phyloP scores from a whole-genome alignment of 2,113 vertebrate species.

The Meriones unguiculatus region DNA sequence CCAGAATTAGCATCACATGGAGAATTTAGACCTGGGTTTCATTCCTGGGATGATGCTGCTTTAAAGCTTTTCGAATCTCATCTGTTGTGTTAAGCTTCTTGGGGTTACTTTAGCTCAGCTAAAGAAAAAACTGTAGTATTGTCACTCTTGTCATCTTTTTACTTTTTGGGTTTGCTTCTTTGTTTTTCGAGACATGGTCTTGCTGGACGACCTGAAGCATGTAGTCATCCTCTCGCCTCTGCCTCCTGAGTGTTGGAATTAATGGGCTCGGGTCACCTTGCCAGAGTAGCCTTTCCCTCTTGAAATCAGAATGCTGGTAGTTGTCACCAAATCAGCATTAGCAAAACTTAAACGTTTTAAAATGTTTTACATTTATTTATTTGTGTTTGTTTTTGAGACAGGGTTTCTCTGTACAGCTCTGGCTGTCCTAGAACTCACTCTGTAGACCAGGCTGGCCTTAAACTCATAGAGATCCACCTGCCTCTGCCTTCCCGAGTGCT shows the following conservation, averaged over 20 bases:
- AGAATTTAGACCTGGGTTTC: background rate
- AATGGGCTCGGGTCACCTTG: background rate
- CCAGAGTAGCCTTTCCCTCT: background rate
- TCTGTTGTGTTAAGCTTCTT: background rate
- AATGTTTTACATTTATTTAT: background rate
- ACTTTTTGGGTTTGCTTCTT: background rate
- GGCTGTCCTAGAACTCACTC: too few relatives aligned
- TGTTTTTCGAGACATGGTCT: background rate
- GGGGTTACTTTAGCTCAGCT: slow-evolving; percentile 12
- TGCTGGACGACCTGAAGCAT: background rate
- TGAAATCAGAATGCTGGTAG: background rate
- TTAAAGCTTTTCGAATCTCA: slow-evolving; percentile 24
- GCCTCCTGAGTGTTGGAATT: background rate
- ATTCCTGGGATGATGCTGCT: background rate
- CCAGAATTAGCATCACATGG: background rate
- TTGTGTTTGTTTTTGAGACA: too few relatives aligned
- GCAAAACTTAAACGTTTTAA: background rate
- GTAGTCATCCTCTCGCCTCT: background rate
- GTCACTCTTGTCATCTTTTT: background rate
- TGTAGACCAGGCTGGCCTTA: too few relatives aligned
- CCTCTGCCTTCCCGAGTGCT: too few relatives aligned
- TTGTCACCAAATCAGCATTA: slow-evolving; percentile 14
- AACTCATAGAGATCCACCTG: too few relatives aligned
- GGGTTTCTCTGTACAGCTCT: too few relatives aligned
- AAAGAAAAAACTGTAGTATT: background rate